Base-by-base conservation (phyloP, 2,113 vertebrate species). In the Atherinomorus stipes region DNA sequence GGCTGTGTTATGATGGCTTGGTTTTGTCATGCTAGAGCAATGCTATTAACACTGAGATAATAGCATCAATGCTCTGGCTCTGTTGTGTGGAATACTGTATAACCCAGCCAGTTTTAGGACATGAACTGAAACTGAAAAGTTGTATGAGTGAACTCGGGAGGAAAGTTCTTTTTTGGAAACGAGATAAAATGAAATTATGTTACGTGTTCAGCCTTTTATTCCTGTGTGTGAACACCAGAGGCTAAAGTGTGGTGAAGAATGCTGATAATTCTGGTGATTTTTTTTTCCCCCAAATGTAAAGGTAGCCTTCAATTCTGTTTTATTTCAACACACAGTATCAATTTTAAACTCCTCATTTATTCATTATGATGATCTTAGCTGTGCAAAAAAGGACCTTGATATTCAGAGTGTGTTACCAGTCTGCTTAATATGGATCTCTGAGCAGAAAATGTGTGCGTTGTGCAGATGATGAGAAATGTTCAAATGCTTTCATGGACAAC, bases 231-330 rank as follows among this genome's bases (percentile, higher is more conserved):
- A 79, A 57, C 64, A 18, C 34, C 67, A 59, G 31, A 78, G 66
- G 67, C 67, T 66, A 69, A 57, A 67, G 72, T 64, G 52, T 12
- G 9, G 51, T 26, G 56, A 53, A 31, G 25, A 45, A 21, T 18
- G 71, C 44, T 34, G 31, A 34, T 34, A 34, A 34, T 34, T 34
- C 31, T 34, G 31, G 31, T 34, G 5, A 34, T 34, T 34, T 37
- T 40, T 11, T 65, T 21, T n/a, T n/a, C n/a, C 4, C 52, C 44
- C 57, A 68, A 16, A 72, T 53, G 19, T 64, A 57, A 64, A 77
- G 69, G 65, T 83, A 70, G 80, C 77, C 77, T 4, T 73, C 64
- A 57, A 34, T 11, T 40, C 38, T 8, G 2, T 47, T 42, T 8
- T 42, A 34, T 37, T 23, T 51, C 22, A 31, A 15, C 31, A n/a